Evolutionary conservation across 2,888 invertebrate species (phyloP), one percentile per base, ranked within the genome.

Genomic region (Siphlonurus alternatus): DNA sequence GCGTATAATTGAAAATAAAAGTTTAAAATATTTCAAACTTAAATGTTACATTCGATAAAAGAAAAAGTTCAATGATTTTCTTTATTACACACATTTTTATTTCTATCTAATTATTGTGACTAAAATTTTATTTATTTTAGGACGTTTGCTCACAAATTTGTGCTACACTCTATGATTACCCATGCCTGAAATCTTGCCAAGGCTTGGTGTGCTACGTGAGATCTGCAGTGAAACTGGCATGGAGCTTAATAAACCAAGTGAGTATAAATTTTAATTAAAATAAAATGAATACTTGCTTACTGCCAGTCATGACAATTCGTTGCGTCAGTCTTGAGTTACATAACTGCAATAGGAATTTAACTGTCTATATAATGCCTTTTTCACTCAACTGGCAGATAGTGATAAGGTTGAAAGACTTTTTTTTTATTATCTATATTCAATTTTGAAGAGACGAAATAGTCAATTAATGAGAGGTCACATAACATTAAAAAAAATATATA

Each of bases 161-260:
- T 76, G 87, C 87, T 68, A 95, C 95, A 0, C 80, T 97, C 20
- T 92, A 91, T 72, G 96, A 96, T 78, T 97, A 95, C 77, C 92
- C 93, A 38, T 89, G 92, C 74, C 80, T 97, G 71, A 87, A 87
- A 69, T 78, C 81, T 1, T 94, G 93, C 73, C 80, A 81, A 1
- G 86, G 88, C 25, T 80, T 96, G 65, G 83, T 86, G 71, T 84
- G 85, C 69, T 93, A 92, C 74, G 88, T 92, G 63, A 81, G 85
- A 25, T 87, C 88, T 54, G 88, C 91, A 66, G 90, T 93, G 56
- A 81, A 88, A 66, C 81, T 92, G n/a, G 89, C 93, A 2, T 96
- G 95, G 95, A 83, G 84, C 67, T 78, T 93, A 72, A 83, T 86
- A 63, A 87, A 90, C 71, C 89, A 90, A 74, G 83, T 76, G 70